Percentiles rank a stretch among this genome's conserved stretches.
These are phyloP conservation scores for Pseudochromis fuscus DNA, from an alignment of 2,797 vertebrate genomes.

Conservation along the genomic window DNA sequence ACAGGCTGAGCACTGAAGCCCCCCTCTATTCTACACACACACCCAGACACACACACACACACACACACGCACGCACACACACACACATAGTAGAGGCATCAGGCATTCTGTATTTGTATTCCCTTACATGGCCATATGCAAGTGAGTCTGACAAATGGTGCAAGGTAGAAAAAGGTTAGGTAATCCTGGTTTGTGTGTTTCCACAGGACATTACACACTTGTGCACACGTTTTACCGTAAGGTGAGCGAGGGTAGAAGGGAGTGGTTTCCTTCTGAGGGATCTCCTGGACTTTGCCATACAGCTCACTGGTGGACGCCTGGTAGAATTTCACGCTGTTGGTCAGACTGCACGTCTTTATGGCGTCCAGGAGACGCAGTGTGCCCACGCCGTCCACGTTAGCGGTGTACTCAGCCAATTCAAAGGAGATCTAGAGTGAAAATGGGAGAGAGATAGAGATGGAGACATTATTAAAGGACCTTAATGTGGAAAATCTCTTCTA, in stretches of 20 bases:
- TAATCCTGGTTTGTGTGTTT: slow-evolving; percentile 36
- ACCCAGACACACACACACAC: slow-evolving; percentile 36
- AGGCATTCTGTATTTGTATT: slow-evolving; percentile 34
- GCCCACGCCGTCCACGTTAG: slow-evolving; percentile 95
- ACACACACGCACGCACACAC: slow-evolving; percentile 29
- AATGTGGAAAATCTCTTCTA: background rate
- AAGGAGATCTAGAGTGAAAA: slow-evolving; percentile 90
- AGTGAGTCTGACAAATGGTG: slow-evolving; percentile 42
- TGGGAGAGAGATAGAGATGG: background rate
- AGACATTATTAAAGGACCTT: background rate
- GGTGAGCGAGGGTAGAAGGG: slow-evolving; percentile 98
- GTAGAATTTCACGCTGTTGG: slow-evolving; percentile 93
- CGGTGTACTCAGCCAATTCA: slow-evolving; percentile 97
- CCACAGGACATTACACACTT: slow-evolving; percentile 6
- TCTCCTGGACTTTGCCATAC: slow-evolving; percentile 98
- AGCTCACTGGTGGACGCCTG: slow-evolving; percentile 99
- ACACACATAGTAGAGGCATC: slow-evolving; percentile 34
- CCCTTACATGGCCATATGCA: slow-evolving; percentile 30
- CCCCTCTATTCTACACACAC: slow-evolving; percentile 51
- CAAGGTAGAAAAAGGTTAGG: slow-evolving; percentile 32
- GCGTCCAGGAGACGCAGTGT: slow-evolving; percentile 95
- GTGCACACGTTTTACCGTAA: slow-evolving; percentile 87
- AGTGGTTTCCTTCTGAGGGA: slow-evolving; percentile 96
- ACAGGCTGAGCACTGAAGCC: slow-evolving; percentile 61
- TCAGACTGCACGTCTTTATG: slow-evolving; percentile 96